phyloP scores from a whole-genome alignment of 53 echinoderm and acorn worm genomes.

The Echinometra lucunter region DNA sequence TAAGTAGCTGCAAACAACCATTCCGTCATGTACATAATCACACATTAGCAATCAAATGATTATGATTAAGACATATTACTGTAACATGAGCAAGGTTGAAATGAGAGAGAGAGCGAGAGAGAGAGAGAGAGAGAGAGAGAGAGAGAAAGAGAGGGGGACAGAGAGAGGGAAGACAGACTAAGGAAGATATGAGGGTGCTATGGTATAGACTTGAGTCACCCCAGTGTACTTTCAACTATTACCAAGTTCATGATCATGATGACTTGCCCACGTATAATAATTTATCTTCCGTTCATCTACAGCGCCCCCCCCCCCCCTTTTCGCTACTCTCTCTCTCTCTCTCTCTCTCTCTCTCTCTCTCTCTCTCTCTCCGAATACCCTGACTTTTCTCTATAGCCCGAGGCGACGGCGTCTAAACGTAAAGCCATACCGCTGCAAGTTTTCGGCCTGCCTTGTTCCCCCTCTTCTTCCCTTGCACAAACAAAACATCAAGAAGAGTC shows the following conservation, averaged over 20 bases:
- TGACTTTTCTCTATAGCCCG: slow-evolving; percentile 2
- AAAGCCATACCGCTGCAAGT: slow-evolving; percentile 52
- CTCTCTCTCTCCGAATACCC: too few species aligned
- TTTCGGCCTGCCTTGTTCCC: background rate
- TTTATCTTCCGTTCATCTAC: slow-evolving; percentile 43
- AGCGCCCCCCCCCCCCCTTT: background rate
- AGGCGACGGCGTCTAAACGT: slow-evolving; percentile 56
- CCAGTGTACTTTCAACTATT: slow-evolving; percentile 29
- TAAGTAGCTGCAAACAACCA: too few species aligned
- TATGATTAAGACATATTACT: background rate
- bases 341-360: too few species aligned
- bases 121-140: background rate
- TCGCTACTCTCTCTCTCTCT: background rate
- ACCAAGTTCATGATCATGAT: slow-evolving; percentile 58
- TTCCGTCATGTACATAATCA: background rate
- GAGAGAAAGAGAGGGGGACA: background rate
- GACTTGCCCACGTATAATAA: slow-evolving; percentile 56
- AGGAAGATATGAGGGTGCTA: background rate
- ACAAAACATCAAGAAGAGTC: slow-evolving; percentile 51
- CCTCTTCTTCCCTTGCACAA: slow-evolving; percentile 46
- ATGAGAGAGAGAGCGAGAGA: background rate
- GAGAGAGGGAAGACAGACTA: background rate
- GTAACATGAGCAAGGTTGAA: background rate
- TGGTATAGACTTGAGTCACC: background rate
- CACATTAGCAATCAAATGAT: background rate